phyloP scores from a whole-genome alignment of 1,140 invertebrate species.

The Homarus americanus region DNA sequence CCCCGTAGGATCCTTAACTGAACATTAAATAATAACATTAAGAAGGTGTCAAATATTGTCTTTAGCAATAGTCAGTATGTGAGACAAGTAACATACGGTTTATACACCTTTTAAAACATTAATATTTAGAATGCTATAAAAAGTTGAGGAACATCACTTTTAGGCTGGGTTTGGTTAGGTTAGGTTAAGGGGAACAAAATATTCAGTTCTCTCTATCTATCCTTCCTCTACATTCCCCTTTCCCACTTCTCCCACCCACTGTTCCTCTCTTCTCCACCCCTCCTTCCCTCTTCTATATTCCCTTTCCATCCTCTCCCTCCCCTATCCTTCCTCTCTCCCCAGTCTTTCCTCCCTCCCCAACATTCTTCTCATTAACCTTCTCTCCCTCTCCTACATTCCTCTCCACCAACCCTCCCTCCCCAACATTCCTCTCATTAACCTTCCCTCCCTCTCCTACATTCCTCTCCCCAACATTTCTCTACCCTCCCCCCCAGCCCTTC shows the following conservation, averaged over 20 bases:
- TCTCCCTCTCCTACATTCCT: constrained; percentile 8
- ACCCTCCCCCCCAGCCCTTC: background rate
- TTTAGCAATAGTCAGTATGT: too few species aligned
- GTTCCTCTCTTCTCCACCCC: too few species aligned
- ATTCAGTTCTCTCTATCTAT: constrained; percentile 27
- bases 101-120: too few species aligned
- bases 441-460: background rate
- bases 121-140: too few species aligned
- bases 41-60: too few species aligned
- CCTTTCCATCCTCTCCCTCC: background rate
- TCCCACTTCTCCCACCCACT: background rate
- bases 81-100: too few species aligned
- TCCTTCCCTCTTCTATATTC: background rate
- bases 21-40: too few species aligned
- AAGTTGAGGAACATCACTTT: too few species aligned
- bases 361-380: background rate
- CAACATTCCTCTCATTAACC: background rate
- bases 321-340: background rate
- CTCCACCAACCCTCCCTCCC: background rate
- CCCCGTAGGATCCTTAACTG: too few species aligned
- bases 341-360: background rate
- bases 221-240: constrained; percentile 15
- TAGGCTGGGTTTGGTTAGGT: too few species aligned
- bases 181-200: too few species aligned
- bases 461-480: too few species aligned